Conservation (phyloP, 2,113 vertebrate genomes). For the Martes martes region DNA sequence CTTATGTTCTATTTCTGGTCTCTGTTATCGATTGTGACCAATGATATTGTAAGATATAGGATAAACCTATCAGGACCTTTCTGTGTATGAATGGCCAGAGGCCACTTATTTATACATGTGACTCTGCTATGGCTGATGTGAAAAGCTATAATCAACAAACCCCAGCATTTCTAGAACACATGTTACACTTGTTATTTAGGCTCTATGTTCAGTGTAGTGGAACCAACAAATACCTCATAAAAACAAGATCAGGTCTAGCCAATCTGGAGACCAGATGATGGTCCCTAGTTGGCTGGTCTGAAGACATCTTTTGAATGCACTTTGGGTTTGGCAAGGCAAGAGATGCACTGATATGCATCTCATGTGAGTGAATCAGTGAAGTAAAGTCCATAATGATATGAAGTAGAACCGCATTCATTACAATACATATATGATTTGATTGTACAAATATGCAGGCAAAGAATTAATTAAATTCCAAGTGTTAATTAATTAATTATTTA, state of each 20-base stretch:
- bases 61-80: not conserved
- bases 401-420: not conserved
- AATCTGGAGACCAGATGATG: not conserved
- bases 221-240: not conserved
- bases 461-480: not conserved
- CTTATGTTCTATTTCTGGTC: not conserved
- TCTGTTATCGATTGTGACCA: not conserved
- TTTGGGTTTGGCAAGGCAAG: not conserved
- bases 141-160: not conserved
- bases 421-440: not conserved
- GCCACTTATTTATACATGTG: not conserved
- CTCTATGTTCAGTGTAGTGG: not conserved
- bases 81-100: not conserved
- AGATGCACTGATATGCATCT: not conserved
- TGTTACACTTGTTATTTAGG: not conserved
- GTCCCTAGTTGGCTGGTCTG: not conserved
- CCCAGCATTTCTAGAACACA: not conserved
- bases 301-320: not conserved
- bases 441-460: slow-evolving; percentile 16
- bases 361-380: not conserved
- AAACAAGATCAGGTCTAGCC: not conserved
- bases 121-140: not conserved
- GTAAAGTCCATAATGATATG: not conserved
- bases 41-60: not conserved
- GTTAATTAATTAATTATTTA: slow-evolving; percentile 25